These are phyloP conservation scores for Luperina nickerlii DNA, from an alignment of 2,888 invertebrate genomes.

Conservation along the genomic window DNA sequence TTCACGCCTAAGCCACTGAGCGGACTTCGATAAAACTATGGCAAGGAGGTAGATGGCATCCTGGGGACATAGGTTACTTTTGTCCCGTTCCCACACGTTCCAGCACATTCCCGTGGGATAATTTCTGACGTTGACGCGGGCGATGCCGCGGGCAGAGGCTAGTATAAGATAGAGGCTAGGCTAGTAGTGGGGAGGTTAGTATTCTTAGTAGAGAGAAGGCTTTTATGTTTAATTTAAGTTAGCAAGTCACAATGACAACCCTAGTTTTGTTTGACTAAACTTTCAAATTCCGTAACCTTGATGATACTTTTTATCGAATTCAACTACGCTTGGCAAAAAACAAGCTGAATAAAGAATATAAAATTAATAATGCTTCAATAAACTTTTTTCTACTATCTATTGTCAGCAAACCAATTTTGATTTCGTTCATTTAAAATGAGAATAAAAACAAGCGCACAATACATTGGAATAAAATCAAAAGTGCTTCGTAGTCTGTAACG, in stretches of 20 bases:
- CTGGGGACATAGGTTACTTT: neutral
- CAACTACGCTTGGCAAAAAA: conserved; percentile 43
- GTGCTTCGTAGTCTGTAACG: neutral
- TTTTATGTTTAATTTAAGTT: conserved; percentile 7
- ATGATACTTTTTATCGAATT: conserved; percentile 31
- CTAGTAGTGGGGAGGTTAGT: too few species aligned
- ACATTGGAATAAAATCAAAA: conserved; percentile 12
- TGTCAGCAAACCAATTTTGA: conserved; percentile 43
- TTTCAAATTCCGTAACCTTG: conserved; percentile 55
- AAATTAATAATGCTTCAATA: conserved; percentile 37
- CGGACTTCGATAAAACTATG: neutral
- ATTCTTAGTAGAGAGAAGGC: conserved; percentile 1
- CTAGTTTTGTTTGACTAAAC: conserved; percentile 37
- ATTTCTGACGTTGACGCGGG: too few species aligned
- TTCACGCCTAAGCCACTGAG: neutral
- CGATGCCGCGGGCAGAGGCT: neutral
- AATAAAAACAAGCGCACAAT: conserved; percentile 15
- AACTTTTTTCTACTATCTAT: conserved; percentile 33
- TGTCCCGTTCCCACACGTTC: neutral
- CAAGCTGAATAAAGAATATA: conserved; percentile 16
- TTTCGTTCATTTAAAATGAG: conserved; percentile 12
- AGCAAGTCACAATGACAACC: conserved; percentile 54
- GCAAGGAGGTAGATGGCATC: neutral
- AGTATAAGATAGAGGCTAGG: neutral
- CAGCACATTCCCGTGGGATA: neutral